Base-by-base conservation (phyloP, 2,888 invertebrate genomes). In the Sesia apiformis region DNA sequence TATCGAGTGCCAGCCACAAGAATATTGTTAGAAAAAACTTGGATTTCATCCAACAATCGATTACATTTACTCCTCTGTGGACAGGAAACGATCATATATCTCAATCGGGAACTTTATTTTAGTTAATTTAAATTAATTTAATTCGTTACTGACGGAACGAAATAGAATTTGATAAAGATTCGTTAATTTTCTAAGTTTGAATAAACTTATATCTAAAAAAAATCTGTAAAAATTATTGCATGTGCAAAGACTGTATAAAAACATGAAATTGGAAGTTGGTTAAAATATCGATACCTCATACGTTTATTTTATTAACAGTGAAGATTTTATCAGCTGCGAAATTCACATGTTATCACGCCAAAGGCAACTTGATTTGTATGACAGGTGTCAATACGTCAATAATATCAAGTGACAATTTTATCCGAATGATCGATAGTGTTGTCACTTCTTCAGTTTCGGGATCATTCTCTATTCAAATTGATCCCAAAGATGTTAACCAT, bases 31-130 rank as follows among this genome's bases (percentile, higher is more conserved):
- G 72, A 72, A 77, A 76, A 78, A 80, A 75, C 38, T 79, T 88
- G 88, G 88, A 81, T 60, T 60, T 55, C 60, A 59, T 83, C 88
- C 88, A 88, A 81, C 74, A 79, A 86, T 85, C 84, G 81, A 85
- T 86, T 86, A 80, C 79, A 78, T 81, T 81, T 75, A 81, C 80
- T 79, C 70, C 69, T 74, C 69, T 70, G 76, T 74, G 75, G 77
- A 79, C 76, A 80, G 81, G 76, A 81, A 81, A 76, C 70, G 55
- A 56, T 52, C 52, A 53, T 53, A 50, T 56, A 53, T 56, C 55
- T 43, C 43, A 46, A 52, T 42, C 38, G 38, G 42, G 43, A 50
- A 56, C 49, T 52, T 56, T 53, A 53, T 56, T 56, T 56, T 56
- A 53, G 50, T 46, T 8, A 46, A 23, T 23, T 23, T 23, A 23